Conservation (phyloP, 2,797 vertebrate genomes). For the Steatocranus sp. region DNA sequence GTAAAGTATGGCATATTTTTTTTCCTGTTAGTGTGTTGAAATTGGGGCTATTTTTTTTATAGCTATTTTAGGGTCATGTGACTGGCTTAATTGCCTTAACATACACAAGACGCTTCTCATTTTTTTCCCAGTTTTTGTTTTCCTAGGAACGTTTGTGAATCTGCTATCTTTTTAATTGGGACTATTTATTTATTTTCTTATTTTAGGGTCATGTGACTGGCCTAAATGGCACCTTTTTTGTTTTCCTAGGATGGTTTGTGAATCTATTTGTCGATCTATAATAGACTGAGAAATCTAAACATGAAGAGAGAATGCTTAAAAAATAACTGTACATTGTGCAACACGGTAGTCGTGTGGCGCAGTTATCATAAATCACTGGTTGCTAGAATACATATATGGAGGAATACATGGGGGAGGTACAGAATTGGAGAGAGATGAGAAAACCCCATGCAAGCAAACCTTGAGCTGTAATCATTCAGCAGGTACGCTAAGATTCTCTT, state of each 20-base stretch:
- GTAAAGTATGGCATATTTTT: accelerated
- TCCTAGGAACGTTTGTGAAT: neutral
- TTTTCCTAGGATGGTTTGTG: neutral
- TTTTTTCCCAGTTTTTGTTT: neutral
- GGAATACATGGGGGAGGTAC: neutral
- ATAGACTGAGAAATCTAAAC: neutral
- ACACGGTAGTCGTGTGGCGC: neutral
- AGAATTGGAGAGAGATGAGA: conserved; percentile 7
- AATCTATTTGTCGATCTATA: neutral
- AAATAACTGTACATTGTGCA: neutral
- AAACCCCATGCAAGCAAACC: conserved; percentile 31
- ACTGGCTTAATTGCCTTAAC: neutral
- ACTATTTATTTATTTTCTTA: neutral
- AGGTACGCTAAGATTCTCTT: conserved; percentile 20
- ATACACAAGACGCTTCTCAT: accelerated
- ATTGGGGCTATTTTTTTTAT: neutral
- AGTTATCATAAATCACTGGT: neutral
- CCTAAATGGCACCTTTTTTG: neutral
- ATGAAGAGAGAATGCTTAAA: neutral
- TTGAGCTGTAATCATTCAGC: conserved; percentile 53
- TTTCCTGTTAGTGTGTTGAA: neutral
- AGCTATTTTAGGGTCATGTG: neutral
- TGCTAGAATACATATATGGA: conserved; percentile 3
- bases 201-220: neutral
- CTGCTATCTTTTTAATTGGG: neutral